Evolutionary conservation across 2,888 invertebrate species (phyloP), one percentile per base, ranked within the genome.

Genomic region (Ommatoiulus sabulosus): DNA sequence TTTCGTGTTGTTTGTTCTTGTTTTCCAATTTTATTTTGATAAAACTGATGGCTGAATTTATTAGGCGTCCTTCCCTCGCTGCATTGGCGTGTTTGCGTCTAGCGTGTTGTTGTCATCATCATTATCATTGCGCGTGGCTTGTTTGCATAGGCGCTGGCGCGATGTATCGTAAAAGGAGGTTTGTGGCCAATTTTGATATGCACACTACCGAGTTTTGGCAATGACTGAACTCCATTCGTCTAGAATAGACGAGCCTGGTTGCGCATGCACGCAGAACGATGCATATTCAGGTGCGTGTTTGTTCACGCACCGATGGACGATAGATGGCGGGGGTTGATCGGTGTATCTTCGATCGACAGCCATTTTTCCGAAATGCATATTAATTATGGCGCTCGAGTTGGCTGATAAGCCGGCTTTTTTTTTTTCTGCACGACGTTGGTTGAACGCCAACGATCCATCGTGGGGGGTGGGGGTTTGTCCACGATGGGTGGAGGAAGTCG

Each of bases 1-100:
- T 57, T 57, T 17, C 17, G 48, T 48, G 48, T 10, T 48, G 52
- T 52, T 24, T 12, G 80, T 80, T 10, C 20, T n/a, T 20, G 63
- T 63, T 15, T 57, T n/a, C 63, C 8, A n/a, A 5, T 80, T 80
- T 80, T 80, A 80, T 80, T 80, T 80, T 80, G 80, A 80, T 80
- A 80, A 80, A 80, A 35, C 35, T 80, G n/a, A n/a, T n/a, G 35
- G 35, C 12, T 80, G 35, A 80, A 80, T 80, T 80, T 80, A 35
- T 80, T 35, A 80, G 35, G 35, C 24, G 35, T 35, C 80, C 80
- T 35, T 35, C 80, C 63, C 80, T 35, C 10, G 35, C 80, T 43
- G 80, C 80, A 35, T 80, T 24, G 20, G 3, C 15, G 52, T 52
- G 80, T 35, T 35, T 80, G 35, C 35, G 24, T 80, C 1, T 35